These are phyloP conservation scores for Tolypeutes matacus DNA, from an alignment of 2,797 vertebrate species.

Conservation along the genomic window DNA sequence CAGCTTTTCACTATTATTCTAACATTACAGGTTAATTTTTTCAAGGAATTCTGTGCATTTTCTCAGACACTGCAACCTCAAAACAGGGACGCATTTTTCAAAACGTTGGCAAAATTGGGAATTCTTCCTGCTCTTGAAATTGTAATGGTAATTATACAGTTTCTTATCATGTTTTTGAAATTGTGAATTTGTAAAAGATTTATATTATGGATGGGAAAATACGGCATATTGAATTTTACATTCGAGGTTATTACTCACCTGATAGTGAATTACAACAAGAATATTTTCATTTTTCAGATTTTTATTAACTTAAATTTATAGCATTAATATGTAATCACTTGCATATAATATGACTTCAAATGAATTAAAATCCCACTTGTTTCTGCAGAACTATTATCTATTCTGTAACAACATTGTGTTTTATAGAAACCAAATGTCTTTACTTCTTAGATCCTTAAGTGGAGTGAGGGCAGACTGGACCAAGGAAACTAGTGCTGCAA, in stretches of 20 bases:
- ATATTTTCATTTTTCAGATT: constrained; percentile 32
- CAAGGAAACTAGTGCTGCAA: neutral
- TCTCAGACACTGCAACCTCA: constrained; percentile 98
- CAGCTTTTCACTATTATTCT: constrained; percentile 64
- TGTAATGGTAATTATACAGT: constrained; percentile 93
- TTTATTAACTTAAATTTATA: constrained; percentile 56
- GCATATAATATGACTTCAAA: neutral
- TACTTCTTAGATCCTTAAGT: constrained; percentile 9
- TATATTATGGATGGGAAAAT: neutral
- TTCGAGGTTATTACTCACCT: constrained; percentile 28
- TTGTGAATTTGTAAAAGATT: constrained; percentile 62
- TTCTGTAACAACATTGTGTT: constrained; percentile 52
- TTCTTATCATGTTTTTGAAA: constrained; percentile 17
- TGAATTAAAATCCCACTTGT: neutral
- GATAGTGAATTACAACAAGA: neutral
- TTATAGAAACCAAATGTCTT: neutral
- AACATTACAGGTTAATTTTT: constrained; percentile 94
- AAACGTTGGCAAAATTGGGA: constrained; percentile 96
- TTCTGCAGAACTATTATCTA: constrained; percentile 17
- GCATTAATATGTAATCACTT: neutral
- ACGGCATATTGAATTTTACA: constrained; percentile 9
- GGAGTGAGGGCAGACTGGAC: neutral
- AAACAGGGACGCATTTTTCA: constrained; percentile 98
- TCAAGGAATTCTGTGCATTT: constrained; percentile 98
- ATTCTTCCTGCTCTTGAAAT: constrained; percentile 98